Base-by-base conservation (phyloP, 2,888 invertebrate species). In the Aporophyla lueneburgensis region DNA sequence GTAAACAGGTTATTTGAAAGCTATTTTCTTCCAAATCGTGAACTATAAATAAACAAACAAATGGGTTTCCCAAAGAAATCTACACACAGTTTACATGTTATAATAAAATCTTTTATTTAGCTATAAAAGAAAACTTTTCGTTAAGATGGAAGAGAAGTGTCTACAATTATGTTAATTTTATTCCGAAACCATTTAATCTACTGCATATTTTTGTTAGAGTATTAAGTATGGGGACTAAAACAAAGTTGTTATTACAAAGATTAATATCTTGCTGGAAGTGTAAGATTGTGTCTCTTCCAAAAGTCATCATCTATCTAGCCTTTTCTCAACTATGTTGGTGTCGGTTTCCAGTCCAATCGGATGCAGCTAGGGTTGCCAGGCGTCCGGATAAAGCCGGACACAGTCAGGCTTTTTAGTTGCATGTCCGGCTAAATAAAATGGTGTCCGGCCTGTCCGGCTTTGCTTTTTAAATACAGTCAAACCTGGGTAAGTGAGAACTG, bases 151-250 rank as follows among this genome's bases (percentile, higher is more conserved):
- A 43, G 61, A 70, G n/a, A 61, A 19, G 12, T 9, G 19, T 40
- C 5, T 9, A 21, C 62, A 53, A 73, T 84, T 82, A 82, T 86
- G 82, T 62, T 27, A 84, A 86, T 86, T 67, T 53, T 10, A 79
- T 86, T 79, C 84, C 78, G n/a, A 74, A 80, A 66, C 54, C 61
- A 82, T 81, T 75, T 81, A 56, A 62, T 82, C 40, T 14, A 67
- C 74, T 71, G 76, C 61, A 74, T 75, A 49, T 65, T 73, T 74
- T 71, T 68, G 33, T 67, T 63, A 46, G 46, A 12, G 66, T 33
- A 58, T 74, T 75, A 67, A 58, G 68, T 69, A 66, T 61, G 61
- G 33, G 54, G 54, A 66, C 6, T 62, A 21, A 72, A 66, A 75
- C 6, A 59, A 40, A 56, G 33, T 69, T 70, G 33, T 74, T 71